phyloP scores from a whole-genome alignment of 2,888 invertebrate genomes.

The Dicyrtoma fusca region DNA sequence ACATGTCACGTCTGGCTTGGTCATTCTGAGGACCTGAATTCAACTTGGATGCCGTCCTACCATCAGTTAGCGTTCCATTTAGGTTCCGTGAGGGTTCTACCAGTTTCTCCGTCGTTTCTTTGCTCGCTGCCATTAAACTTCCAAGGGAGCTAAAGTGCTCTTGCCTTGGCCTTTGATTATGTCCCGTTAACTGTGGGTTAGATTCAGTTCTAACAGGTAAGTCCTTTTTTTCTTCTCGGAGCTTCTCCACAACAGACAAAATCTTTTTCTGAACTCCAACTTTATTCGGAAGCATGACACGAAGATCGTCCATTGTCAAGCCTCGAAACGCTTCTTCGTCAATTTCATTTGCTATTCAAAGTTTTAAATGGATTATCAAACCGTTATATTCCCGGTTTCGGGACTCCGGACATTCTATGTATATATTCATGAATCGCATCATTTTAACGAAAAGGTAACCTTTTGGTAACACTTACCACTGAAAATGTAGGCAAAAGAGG shows the following conservation, averaged over 20 bases:
- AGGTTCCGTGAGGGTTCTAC: too few species aligned
- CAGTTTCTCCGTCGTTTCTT: too few species aligned
- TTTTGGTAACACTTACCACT: neutral
- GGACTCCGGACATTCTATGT: too few species aligned
- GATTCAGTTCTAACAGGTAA: too few species aligned
- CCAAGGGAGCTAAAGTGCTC: neutral
- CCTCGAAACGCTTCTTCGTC: constrained; percentile 12
- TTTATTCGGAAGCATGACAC: constrained; percentile 1
- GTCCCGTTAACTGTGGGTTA: too few species aligned
- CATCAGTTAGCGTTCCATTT: too few species aligned
- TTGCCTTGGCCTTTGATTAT: too few species aligned
- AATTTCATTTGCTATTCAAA: constrained; percentile 21
- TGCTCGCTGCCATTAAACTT: neutral
- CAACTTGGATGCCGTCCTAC: too few species aligned
- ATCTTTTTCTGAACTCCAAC: constrained; percentile 16
- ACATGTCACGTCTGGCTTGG: too few species aligned
- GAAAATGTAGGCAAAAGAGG: neutral
- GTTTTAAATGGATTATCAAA: neutral
- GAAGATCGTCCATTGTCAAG: constrained; percentile 15
- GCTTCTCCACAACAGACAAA: neutral
- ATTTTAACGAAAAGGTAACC: neutral
- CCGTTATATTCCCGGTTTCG: neutral
- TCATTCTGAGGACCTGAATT: too few species aligned
- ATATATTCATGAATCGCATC: too few species aligned
- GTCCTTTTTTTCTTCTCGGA: too few species aligned